These are phyloP conservation scores for Leptinotarsa tumamoca DNA, from an alignment of 2,888 invertebrate species.

Conservation along the genomic window DNA sequence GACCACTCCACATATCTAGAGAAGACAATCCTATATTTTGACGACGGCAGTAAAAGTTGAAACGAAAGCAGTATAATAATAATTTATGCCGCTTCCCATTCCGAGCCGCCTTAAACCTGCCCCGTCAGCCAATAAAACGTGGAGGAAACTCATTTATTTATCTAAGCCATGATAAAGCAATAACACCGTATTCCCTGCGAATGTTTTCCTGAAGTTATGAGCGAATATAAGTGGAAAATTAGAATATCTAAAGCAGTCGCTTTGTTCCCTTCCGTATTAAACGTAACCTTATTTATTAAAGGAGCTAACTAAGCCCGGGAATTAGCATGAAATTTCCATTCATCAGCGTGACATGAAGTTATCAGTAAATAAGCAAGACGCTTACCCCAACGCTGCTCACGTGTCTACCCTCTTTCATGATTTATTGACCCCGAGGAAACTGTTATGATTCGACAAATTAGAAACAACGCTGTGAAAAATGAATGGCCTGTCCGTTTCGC, in stretches of 20 bases:
- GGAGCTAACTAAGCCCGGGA: conserved; percentile 62
- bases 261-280: conserved; percentile 61
- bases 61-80: conserved; percentile 24
- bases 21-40: conserved; percentile 9
- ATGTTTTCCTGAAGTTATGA: conserved; percentile 56
- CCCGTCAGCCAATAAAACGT: conserved; percentile 39
- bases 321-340: conserved; percentile 67
- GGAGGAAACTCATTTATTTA: conserved; percentile 50
- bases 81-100: conserved; percentile 19
- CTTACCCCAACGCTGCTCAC: conserved; percentile 52
- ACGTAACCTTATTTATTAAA: conserved; percentile 65
- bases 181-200: conserved; percentile 45
- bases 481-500: conserved; percentile 20
- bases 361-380: conserved; percentile 65
- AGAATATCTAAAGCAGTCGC: conserved; percentile 61
- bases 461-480: conserved; percentile 41
- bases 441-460: conserved; percentile 57
- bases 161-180: conserved; percentile 53
- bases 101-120: conserved; percentile 26
- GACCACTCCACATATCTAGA: not conserved
- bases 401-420: conserved; percentile 54
- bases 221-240: conserved; percentile 61
- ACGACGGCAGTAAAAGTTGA: conserved; percentile 13
- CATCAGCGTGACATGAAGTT: conserved; percentile 66
- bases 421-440: conserved; percentile 57